Conservation (phyloP, 2,888 invertebrate species). For the Sthenelais limicola region DNA sequence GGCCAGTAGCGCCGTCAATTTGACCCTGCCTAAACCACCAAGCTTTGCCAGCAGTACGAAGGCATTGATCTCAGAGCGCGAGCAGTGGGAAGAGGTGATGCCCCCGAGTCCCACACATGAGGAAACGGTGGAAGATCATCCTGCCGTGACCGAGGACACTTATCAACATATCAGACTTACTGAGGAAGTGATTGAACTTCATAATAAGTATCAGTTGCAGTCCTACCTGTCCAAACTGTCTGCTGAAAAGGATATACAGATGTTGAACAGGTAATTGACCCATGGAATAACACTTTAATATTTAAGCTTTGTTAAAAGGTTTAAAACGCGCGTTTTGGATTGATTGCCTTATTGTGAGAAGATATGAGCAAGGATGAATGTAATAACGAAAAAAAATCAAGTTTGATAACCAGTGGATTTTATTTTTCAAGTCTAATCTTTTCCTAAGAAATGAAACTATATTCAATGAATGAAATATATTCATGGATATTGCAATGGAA, state of each 20-base stretch:
- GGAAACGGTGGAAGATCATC: neutral
- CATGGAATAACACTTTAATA: no score
- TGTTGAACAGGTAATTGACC: no score
- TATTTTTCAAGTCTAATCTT: no score
- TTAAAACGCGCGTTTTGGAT: no score
- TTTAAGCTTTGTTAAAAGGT: no score
- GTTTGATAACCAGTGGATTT: no score
- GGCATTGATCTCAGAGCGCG: conserved; percentile 61
- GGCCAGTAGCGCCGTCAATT: conserved; percentile 18
- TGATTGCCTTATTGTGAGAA: no score
- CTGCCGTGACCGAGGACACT: conserved; percentile 40
- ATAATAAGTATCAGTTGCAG: conserved; percentile 58
- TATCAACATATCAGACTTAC: conserved; percentile 54
- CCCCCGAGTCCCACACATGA: conserved; percentile 46
- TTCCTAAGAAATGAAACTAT: no score
- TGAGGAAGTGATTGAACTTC: conserved; percentile 55
- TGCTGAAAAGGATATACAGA: neutral
- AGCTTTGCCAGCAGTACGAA: conserved; percentile 63
- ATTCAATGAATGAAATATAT: no score
- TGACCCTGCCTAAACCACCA: conserved; percentile 53
- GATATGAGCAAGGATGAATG: no score
- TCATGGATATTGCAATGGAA: no score
- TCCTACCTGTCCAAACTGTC: conserved; percentile 53
- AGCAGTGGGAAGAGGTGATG: conserved; percentile 54
- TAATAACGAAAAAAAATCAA: no score